These are phyloP conservation scores for Coelopa pilipes DNA, from an alignment of 2,888 invertebrate species.

Conservation along the genomic window DNA sequence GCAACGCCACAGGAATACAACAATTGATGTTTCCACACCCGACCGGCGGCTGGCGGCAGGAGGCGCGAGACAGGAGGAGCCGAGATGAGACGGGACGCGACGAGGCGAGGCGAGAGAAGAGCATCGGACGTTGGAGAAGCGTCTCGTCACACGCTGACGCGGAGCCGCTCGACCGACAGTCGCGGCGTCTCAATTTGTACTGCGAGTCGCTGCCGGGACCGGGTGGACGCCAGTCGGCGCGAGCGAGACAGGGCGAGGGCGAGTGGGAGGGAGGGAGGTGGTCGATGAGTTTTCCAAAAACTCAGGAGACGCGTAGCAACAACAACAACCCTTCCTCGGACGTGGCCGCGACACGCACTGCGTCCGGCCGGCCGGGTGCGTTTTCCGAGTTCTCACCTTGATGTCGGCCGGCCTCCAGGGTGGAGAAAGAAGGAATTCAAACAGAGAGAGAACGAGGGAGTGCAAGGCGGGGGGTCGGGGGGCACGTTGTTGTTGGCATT, in stretches of 20 bases:
- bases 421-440: no score
- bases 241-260: no score
- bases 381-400: no score
- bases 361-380: not conserved
- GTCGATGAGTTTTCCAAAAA: not conserved
- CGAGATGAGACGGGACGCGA: not conserved
- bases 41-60: no score
- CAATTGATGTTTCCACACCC: not conserved
- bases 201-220: not conserved
- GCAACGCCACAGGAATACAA: conserved; percentile 6
- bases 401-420: no score
- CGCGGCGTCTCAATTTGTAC: conserved; percentile 24
- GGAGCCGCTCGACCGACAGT: not conserved
- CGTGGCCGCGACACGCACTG: not conserved
- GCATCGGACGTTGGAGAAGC: not conserved
- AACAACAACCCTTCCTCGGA: not conserved
- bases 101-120: not conserved
- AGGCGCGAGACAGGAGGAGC: not conserved
- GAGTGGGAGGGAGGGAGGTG: not conserved
- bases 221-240: no score
- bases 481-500: not conserved
- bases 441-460: no score
- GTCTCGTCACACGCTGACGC: conserved; percentile 6
- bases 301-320: not conserved
- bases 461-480: no score